Conservation (phyloP, 1,140 invertebrate species). For the Aporrectodea caliginosa region DNA sequence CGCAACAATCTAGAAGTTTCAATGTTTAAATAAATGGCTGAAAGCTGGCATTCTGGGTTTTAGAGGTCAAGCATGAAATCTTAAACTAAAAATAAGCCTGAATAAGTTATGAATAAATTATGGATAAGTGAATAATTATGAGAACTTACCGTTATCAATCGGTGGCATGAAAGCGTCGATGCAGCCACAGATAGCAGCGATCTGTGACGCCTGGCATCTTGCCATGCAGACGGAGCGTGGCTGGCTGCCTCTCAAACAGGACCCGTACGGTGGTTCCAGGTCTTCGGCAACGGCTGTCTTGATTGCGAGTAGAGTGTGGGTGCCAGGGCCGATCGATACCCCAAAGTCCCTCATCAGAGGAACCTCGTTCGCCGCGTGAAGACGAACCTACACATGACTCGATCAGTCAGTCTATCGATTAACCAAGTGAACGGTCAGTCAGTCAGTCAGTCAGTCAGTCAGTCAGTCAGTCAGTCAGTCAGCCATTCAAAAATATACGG, state of each 20-base stretch:
- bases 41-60: too few species aligned
- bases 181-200: slow-evolving; percentile 14
- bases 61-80: too few species aligned
- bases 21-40: too few species aligned
- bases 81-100: too few species aligned
- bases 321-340: slow-evolving; percentile 43
- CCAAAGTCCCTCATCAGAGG: slow-evolving; percentile 46
- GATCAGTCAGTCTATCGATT: too few species aligned
- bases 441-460: too few species aligned
- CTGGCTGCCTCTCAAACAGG: not conserved
- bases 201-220: not conserved
- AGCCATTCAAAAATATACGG: too few species aligned
- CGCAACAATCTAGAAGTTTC: too few species aligned
- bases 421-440: too few species aligned
- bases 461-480: too few species aligned
- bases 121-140: too few species aligned
- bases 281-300: slow-evolving; percentile 38
- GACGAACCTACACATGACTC: slow-evolving; percentile 41
- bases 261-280: not conserved
- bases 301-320: slow-evolving; percentile 45
- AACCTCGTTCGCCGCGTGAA: slow-evolving; percentile 41
- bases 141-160: not conserved
- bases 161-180: not conserved
- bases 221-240: slow-evolving; percentile 15
- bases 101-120: too few species aligned